Evolutionary conservation across 2,113 vertebrate species (phyloP), one percentile per base, ranked within the genome.

Genomic region (Orientallactaga bullata): DNA sequence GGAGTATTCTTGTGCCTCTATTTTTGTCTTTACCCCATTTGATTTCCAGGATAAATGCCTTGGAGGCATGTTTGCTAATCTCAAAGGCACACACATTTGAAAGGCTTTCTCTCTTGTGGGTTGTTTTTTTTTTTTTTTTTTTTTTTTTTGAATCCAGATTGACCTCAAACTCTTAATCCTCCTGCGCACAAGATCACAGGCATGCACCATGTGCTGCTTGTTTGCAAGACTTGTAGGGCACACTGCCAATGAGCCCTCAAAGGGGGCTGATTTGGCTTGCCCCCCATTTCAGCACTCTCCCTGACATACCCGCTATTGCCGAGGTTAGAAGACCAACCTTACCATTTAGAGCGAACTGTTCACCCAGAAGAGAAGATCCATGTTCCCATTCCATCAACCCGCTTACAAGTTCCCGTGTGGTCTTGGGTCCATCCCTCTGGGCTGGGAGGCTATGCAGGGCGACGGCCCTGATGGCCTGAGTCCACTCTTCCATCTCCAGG

Each of bases 401-500:
- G 66, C 6, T 17, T 26, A 65, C 7, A 16, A 15, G 5, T 32
- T 60, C 73, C n/a, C 55, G 3, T 0, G 0, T 30, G 18, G 10
- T 28, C 35, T 55, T 8, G 26, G 17, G 37, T 65, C 88, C 6
- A 1, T 20, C 63, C 63, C 72, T 76, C 60, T 66, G 11, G 6
- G 39, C 51, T 55, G 17, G 17, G 35, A 35, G 60, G 78, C 20
- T 15, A 1, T 55, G 80, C 55, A 11, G 58, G 20, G 0, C 1
- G 3, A 0, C 7, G 9, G 20, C n/a, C 47, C 51, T 73, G 37
- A 63, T 0, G 0, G 15, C 0, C 0, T 2, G 15, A 24, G 35
- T 37, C 24, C 5, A 16, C n/a, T 17, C 20, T 23, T 11, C 35
- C 20, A 24, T 12, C 69, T 55, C n/a, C 79, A 97, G 97, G 96